Conservation (phyloP, 2,113 vertebrate species). For the Sapayoa aenigma region DNA sequence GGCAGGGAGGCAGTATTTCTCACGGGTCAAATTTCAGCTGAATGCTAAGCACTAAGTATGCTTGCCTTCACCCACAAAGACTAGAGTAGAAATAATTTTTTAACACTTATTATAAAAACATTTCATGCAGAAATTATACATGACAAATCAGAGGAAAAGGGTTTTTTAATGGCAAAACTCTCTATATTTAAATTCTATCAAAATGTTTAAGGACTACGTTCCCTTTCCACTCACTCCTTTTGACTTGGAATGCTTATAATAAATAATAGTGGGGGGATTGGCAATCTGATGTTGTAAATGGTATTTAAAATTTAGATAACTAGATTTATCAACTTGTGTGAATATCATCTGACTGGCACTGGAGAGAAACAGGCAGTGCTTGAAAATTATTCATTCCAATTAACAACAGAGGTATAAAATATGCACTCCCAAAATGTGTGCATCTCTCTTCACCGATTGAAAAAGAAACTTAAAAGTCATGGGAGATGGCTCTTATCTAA, state of each 20-base stretch:
- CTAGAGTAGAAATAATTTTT: not conserved
- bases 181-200: not conserved
- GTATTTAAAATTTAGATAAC: not conserved
- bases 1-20: not conserved
- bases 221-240: not conserved
- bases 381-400: not conserved
- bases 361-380: not conserved
- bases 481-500: not conserved
- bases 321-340: not conserved
- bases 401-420: not conserved
- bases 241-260: not conserved
- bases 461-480: not conserved
- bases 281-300: not conserved
- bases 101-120: not conserved
- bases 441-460: not conserved
- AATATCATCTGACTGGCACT: not conserved
- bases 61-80: not conserved
- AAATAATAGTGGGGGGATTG: not conserved
- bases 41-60: not conserved
- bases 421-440: not conserved
- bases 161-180: not conserved
- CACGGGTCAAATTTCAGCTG: not conserved
- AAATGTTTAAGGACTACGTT: not conserved
- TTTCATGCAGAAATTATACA: not conserved
- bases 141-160: not conserved